A percentile compares a stretch with the other conserved stretches of the same genome.
These are phyloP conservation scores for Prenolepis imparis DNA, from an alignment of 2,888 invertebrate genomes.

Conservation along the genomic window DNA sequence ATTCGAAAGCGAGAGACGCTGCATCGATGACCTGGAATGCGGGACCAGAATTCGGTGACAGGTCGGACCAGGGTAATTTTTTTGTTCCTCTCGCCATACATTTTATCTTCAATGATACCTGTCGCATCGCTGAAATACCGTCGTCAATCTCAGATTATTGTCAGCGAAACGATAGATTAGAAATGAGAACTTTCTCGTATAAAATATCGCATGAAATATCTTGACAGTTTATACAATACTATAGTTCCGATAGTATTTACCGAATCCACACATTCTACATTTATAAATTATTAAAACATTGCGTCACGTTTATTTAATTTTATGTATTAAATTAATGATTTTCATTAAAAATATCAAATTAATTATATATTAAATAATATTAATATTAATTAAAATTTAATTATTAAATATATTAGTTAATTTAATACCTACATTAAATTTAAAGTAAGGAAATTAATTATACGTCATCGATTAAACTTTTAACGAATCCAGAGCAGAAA, in stretches of 20 bases:
- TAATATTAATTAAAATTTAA: background rate
- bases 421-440: background rate
- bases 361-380: background rate
- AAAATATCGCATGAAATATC: background rate
- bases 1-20: slow-evolving; percentile 67
- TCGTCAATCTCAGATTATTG: slow-evolving; percentile 20
- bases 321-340: background rate
- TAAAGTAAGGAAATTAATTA: background rate
- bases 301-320: background rate
- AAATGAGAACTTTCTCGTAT: background rate
- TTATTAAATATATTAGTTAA: background rate
- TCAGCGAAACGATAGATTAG: slow-evolving; percentile 23
- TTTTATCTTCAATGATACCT: slow-evolving; percentile 35
- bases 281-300: background rate
- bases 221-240: background rate
- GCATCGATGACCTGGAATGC: slow-evolving; percentile 81
- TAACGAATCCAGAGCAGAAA: background rate
- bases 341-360: background rate
- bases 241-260: background rate
- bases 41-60: slow-evolving; percentile 77
- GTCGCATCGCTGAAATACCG: slow-evolving; percentile 53
- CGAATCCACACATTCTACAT: background rate
- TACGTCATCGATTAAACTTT: background rate
- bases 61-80: slow-evolving; percentile 34
- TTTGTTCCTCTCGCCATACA: slow-evolving; percentile 14